A percentile compares a stretch with the other conserved stretches of the same genome.
phyloP scores from a whole-genome alignment of 1,140 invertebrate species.

The Lasioglossum baleicum region DNA sequence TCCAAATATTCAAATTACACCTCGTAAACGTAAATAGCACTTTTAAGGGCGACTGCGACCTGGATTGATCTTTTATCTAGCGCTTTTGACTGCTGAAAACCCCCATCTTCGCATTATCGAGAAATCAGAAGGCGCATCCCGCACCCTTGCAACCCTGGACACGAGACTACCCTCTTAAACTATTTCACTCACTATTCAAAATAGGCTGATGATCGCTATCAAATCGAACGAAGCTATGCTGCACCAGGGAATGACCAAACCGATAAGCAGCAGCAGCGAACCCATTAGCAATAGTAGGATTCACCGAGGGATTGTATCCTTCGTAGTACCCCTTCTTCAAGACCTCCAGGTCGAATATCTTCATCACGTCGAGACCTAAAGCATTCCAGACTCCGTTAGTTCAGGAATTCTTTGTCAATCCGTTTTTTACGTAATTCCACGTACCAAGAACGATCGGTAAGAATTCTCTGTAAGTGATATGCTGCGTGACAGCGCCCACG shows the following conservation, averaged over 20 bases:
- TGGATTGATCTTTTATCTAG: no score
- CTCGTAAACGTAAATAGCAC: no score
- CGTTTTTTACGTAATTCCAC: not conserved
- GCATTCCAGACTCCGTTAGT: not conserved
- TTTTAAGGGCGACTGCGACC: no score
- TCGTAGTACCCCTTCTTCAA: conserved; percentile 83
- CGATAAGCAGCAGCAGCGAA: conserved; percentile 97
- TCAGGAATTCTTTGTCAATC: no score
- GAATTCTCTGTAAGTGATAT: conserved; percentile 94
- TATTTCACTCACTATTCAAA: conserved; percentile 81
- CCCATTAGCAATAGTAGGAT: conserved; percentile 93
- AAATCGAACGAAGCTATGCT: conserved; percentile 86
- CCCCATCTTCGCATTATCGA: no score
- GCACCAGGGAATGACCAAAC: conserved; percentile 96
- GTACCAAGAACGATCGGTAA: conserved; percentile 90
- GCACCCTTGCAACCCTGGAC: no score
- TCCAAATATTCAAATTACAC: no score
- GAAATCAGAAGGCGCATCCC: no score
- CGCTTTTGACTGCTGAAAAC: no score
- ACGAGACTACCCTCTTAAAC: no score
- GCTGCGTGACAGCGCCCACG: conserved; percentile 90
- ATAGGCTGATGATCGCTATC: conserved; percentile 84
- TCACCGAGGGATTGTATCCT: conserved; percentile 89
- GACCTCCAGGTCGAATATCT: conserved; percentile 85
- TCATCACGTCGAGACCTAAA: conserved; percentile 84